These are phyloP conservation scores for Leuciscus waleckii DNA, from an alignment of 2,797 vertebrate genomes.

Conservation along the genomic window DNA sequence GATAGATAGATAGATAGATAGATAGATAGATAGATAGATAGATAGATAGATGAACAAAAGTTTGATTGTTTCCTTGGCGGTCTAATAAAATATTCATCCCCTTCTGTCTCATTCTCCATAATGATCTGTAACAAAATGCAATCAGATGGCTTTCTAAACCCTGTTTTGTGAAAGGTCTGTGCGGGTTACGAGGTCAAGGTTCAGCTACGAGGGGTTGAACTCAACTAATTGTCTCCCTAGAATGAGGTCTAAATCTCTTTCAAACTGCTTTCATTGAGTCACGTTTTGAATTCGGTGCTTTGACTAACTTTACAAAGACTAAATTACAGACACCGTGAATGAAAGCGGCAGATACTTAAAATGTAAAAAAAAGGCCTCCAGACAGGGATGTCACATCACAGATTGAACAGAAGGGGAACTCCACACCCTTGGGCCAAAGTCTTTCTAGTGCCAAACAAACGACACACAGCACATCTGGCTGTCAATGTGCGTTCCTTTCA, in stretches of 20 bases:
- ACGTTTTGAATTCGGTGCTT: constrained; percentile 26
- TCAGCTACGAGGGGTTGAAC: constrained; percentile 51
- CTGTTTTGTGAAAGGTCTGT: constrained; percentile 42
- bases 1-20: background rate
- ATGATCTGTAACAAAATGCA: constrained; percentile 54
- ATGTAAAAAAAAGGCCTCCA: constrained; percentile 46
- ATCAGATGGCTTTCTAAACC: constrained; percentile 62
- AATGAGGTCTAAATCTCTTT: constrained; percentile 47
- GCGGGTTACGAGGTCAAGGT: constrained; percentile 54
- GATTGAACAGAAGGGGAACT: constrained; percentile 53
- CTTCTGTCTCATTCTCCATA: constrained; percentile 40
- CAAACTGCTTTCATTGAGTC: constrained; percentile 54
- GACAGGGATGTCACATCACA: constrained; percentile 54
- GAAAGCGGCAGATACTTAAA: constrained; percentile 48
- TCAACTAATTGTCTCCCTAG: constrained; percentile 55
- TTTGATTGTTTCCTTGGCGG: background rate
- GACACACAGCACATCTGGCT: constrained; percentile 56
- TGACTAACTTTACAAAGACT: constrained; percentile 56
- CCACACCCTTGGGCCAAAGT: constrained; percentile 56
- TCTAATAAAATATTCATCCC: constrained; percentile 54
- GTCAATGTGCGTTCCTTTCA: constrained; percentile 27
- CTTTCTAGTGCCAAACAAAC: constrained; percentile 47
- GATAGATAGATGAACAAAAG: constrained; percentile 8
- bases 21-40: constrained; percentile 13
- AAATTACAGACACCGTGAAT: constrained; percentile 52